Evolutionary conservation across 2,113 vertebrate genomes (phyloP), one percentile per base, ranked within the genome.

Genomic region (Ciconia maguari): DNA sequence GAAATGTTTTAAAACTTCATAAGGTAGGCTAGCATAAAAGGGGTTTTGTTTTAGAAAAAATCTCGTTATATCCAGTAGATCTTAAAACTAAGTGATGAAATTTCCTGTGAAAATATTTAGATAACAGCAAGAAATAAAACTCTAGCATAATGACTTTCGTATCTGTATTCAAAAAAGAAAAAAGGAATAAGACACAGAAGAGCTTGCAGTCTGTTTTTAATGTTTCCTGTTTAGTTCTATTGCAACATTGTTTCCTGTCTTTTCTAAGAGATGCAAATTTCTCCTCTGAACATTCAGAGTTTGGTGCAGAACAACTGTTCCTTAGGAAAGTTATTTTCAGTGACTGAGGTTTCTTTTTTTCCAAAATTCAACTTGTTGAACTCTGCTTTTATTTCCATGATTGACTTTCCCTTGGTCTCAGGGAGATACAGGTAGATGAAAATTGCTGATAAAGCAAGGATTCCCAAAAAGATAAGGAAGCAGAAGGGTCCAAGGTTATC

Each of bases 391-490:
- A 99, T 98, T 97, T 99, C 98, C 97, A 98, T 82, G 21, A 97
- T 93, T 2, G 98, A 98, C 69, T 94, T 98, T 78, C 99, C 98
- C 64, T 97, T 98, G 38, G 98, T 99, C 89, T 99, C 98, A 0
- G 99, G 99, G 38, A 99, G 94, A 29, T 98, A 97, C 44, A 98
- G 96, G 91, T 96, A 98, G 83, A 98, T 61, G 38, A 98, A 98
- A 75, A 98, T 55, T 10, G 89, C 98, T 48, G 97, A 97, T 71
- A 69, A 19, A 46, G 94, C 55, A 87, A 98, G 98, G 89, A 98
- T 97, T 34, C 91, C 91, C 87, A 98, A 84, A 97, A 99, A 99
- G 66, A 99, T 96, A 34, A 99, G 97, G 93, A 99, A 99, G 95
- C 98, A 98, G 87, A 98, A 98, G 81, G 97, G 96, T 32, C 97